phyloP scores from a whole-genome alignment of 2,888 invertebrate species.

The Oconnorella tubifera region DNA sequence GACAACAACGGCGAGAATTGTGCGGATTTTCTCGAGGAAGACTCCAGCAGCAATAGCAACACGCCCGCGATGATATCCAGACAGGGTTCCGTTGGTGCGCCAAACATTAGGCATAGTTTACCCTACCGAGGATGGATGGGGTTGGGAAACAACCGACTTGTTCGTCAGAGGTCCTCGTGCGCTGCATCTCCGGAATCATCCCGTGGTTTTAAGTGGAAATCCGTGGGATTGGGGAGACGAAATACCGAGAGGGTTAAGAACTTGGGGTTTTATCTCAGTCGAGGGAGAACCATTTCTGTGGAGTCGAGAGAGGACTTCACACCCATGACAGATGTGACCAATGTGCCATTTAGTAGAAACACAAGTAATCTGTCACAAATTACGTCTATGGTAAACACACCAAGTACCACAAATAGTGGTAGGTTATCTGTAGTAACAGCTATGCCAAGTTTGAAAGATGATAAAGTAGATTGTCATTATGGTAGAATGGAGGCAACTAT shows the following conservation, averaged over 20 bases:
- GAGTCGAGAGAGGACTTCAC: not conserved
- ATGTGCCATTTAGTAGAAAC: not conserved
- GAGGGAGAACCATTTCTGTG: not conserved
- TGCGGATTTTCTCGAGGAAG: too few relatives aligned
- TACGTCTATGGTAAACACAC: not conserved
- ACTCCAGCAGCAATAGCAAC: not conserved
- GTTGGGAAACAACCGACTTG: not conserved
- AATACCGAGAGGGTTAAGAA: not conserved
- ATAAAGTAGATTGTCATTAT: too few relatives aligned
- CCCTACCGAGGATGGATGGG: not conserved
- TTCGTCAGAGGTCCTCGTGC: not conserved
- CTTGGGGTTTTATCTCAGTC: not conserved
- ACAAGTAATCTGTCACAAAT: not conserved
- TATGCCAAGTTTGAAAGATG: too few relatives aligned
- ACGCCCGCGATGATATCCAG: not conserved
- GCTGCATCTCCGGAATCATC: not conserved
- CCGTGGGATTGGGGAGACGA: not conserved
- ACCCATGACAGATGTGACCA: conserved; percentile 2
- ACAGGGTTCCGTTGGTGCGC: not conserved
- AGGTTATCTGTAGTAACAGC: too few relatives aligned
- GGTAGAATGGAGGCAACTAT: too few relatives aligned
- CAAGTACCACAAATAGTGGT: too few relatives aligned
- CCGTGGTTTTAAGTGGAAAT: not conserved
- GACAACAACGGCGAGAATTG: too few relatives aligned
- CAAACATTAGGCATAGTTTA: not conserved